A percentile compares a stretch with the other conserved stretches of the same genome.
Conservation (phyloP, 2,888 invertebrate species). For the Caenorhabditis sp. region DNA sequence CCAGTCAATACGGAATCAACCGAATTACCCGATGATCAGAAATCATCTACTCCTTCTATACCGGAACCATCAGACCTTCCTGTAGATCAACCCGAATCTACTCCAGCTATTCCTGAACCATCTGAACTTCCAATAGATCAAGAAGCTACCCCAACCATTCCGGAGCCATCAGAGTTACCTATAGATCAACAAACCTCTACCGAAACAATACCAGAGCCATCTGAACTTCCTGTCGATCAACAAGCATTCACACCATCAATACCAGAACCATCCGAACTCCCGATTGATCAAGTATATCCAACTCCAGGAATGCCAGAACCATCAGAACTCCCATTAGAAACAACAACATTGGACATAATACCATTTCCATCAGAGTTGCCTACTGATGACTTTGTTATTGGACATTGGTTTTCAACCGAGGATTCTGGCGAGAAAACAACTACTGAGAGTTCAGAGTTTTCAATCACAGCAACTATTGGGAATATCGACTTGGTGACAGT, state of each 20-base stretch:
- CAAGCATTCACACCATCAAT: background rate
- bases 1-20: background rate
- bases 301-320: background rate
- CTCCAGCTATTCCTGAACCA: background rate
- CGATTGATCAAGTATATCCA: background rate
- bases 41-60: background rate
- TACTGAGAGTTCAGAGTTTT: slow-evolving; percentile 11
- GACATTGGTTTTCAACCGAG: slow-evolving; percentile 36
- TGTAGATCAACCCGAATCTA: background rate
- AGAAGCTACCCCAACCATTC: background rate
- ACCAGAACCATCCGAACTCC: background rate
- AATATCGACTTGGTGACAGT: slow-evolving; percentile 16
- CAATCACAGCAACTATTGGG: slow-evolving; percentile 17
- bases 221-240: background rate
- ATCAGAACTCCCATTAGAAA: background rate
- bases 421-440: slow-evolving; percentile 4
- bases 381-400: slow-evolving; percentile 34
- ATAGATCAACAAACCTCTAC: background rate
- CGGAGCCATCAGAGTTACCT: background rate
- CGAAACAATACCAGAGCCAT: background rate
- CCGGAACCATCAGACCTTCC: background rate
- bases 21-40: background rate
- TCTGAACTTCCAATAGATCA: background rate
- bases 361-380: background rate
- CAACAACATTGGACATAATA: background rate